Conservation (phyloP, 2,113 vertebrate genomes). For the Catharus fuscescens region DNA sequence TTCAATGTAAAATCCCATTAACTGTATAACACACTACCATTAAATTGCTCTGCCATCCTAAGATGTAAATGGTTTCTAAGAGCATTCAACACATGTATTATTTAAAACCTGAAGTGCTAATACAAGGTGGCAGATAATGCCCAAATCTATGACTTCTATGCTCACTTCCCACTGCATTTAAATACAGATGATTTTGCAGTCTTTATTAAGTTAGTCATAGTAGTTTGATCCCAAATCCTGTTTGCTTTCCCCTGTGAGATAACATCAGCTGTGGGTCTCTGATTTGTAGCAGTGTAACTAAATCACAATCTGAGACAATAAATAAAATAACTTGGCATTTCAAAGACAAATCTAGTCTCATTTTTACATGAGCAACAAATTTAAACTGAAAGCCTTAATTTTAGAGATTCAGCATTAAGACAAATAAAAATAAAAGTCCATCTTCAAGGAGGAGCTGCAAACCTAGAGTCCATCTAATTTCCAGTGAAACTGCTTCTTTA, state of each 20-base stretch:
- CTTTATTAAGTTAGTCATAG: constrained; percentile 4
- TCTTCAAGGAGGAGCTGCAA: not conserved
- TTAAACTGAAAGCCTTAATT: not conserved
- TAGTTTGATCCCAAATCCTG: not conserved
- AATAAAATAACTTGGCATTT: not conserved
- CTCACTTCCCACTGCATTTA: not conserved
- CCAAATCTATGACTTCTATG: constrained; percentile 14
- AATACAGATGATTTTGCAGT: constrained; percentile 15
- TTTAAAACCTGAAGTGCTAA: constrained; percentile 59
- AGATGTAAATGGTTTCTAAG: constrained; percentile 46
- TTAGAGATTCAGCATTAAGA: not conserved
- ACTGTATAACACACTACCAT: constrained; percentile 11
- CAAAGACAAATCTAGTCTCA: not conserved
- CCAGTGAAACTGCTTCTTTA: not conserved
- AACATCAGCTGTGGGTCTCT: not conserved
- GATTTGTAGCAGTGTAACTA: not conserved
- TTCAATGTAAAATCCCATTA: constrained; percentile 65
- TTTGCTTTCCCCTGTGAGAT: not conserved
- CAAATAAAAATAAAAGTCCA: not conserved
- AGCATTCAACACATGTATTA: constrained; percentile 51
- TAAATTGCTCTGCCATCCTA: constrained; percentile 34
- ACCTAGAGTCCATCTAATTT: not conserved
- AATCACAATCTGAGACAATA: not conserved
- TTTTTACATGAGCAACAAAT: not conserved
- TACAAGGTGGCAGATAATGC: constrained; percentile 29